A percentile compares a stretch with the other conserved stretches of the same genome.
Conservation (phyloP, 2,797 vertebrate species). For the Chaunax sp. region DNA sequence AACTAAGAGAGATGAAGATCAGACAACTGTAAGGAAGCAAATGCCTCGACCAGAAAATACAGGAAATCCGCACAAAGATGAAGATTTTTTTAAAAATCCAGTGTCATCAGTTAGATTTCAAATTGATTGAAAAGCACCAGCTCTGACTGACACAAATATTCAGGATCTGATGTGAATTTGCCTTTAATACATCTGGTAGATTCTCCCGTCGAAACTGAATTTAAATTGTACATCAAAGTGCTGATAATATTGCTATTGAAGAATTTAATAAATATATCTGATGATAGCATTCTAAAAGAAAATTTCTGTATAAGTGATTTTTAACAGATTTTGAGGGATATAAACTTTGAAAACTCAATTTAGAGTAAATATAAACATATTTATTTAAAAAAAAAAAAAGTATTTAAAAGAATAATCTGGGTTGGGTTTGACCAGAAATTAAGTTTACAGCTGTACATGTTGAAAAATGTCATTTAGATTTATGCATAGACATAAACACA, state of each 20-base stretch:
- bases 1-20: not conserved
- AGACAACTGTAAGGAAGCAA: no score
- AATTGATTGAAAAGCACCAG: not conserved
- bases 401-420: not conserved
- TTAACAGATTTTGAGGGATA: not conserved
- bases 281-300: not conserved
- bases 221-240: conserved; percentile 1
- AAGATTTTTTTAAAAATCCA: not conserved
- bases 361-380: not conserved
- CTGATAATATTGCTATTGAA: not conserved
- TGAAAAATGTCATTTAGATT: no score
- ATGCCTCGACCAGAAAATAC: no score
- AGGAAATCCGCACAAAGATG: not conserved
- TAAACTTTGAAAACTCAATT: not conserved
- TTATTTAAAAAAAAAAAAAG: conserved; percentile 9
- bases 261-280: not conserved
- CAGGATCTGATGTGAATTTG: not conserved
- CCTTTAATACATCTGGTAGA: not conserved
- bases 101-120: not conserved
- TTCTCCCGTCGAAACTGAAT: no score
- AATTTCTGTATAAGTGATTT: not conserved
- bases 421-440: not conserved
- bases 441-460: not conserved
- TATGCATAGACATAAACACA: not conserved
- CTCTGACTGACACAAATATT: not conserved